Conservation (phyloP, 2,113 vertebrate genomes). For the Hucho hucho region DNA sequence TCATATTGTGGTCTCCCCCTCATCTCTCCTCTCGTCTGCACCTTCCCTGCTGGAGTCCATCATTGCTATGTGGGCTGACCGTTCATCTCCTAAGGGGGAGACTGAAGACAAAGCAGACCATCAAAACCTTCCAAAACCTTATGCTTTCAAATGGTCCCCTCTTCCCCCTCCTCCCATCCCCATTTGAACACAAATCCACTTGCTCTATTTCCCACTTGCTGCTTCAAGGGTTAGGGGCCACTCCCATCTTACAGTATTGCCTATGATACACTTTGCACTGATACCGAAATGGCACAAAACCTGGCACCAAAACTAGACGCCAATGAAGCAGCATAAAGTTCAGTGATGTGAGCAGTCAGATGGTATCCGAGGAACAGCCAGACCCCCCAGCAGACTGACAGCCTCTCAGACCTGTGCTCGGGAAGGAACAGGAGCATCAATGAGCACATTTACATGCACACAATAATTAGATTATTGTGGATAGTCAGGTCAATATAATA, state of each 20-base stretch:
- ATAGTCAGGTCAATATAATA: no score
- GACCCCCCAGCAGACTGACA: neutral
- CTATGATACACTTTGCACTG: slow-evolving; percentile 80
- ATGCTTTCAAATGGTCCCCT: slow-evolving; percentile 19
- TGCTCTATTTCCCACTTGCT: slow-evolving; percentile 85
- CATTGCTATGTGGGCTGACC: slow-evolving; percentile 90
- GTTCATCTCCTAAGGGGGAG: slow-evolving; percentile 86
- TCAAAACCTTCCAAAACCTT: slow-evolving; percentile 67
- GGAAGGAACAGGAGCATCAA: neutral
- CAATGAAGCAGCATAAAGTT: neutral
- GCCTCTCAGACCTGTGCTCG: neutral
- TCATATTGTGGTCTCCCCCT: neutral
- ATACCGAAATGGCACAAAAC: slow-evolving; percentile 38
- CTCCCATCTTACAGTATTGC: slow-evolving; percentile 63
- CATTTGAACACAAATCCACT: slow-evolving; percentile 80
- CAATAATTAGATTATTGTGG: no score
- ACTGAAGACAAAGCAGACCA: slow-evolving; percentile 85
- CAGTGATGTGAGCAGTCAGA: slow-evolving; percentile 7
- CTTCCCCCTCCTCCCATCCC: slow-evolving; percentile 46
- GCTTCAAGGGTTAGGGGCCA: slow-evolving; percentile 77
- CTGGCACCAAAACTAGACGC: neutral
- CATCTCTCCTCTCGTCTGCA: neutral
- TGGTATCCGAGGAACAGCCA: neutral
- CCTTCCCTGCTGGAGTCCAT: slow-evolving; percentile 78
- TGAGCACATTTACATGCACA: neutral